Conservation (phyloP, 2,888 invertebrate genomes). For the Nezara viridula region DNA sequence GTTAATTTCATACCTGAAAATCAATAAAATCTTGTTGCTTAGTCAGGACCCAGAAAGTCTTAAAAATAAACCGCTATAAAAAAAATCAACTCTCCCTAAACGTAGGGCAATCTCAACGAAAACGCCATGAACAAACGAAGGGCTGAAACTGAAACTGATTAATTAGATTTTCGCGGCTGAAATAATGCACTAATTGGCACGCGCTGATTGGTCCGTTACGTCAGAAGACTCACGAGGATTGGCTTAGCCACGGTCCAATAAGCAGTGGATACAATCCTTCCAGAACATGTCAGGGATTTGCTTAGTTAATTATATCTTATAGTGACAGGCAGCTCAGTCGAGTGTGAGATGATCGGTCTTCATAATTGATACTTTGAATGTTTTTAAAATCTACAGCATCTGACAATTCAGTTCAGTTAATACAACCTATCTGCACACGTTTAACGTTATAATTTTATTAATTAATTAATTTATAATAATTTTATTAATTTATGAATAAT, state of each 20-base stretch:
- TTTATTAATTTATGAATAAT: too few species aligned
- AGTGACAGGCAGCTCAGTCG: background rate
- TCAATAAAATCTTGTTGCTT: background rate
- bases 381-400: background rate
- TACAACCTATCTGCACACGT: background rate
- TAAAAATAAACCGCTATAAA: background rate
- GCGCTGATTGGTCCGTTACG: conserved; percentile 2
- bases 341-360: background rate
- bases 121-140: conserved; percentile 26
- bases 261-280: conserved; percentile 12
- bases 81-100: background rate
- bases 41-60: background rate
- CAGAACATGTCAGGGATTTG: background rate
- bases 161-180: conserved; percentile 32
- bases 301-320: background rate
- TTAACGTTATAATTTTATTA: background rate
- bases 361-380: background rate
- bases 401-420: background rate
- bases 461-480: too few species aligned
- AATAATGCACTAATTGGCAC: conserved; percentile 37
- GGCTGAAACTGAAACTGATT: conserved; percentile 35
- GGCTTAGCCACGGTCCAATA: conserved; percentile 18
- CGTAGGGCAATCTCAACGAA: background rate
- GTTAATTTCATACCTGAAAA: background rate
- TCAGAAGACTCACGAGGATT: conserved; percentile 29